Evolutionary conservation across 1,140 invertebrate species (phyloP), one percentile per base, ranked within the genome.

Genomic region (Drosophila miranda): DNA sequence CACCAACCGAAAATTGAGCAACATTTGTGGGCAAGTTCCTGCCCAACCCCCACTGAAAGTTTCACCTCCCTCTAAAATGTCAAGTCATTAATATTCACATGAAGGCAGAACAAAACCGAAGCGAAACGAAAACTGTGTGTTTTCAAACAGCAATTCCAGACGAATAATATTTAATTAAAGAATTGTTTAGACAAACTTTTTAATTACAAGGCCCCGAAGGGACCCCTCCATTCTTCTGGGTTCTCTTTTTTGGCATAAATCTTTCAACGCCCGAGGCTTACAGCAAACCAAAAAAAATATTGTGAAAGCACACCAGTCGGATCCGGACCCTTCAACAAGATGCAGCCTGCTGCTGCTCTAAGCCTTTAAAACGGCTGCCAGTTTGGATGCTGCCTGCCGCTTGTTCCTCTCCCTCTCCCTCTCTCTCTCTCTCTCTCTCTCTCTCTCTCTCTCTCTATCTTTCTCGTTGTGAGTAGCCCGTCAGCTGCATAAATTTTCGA

Each of bases 171-270:
- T 86, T 86, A 86, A 86, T 86, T 86, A 78, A 66, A 86, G 82
- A 86, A 87, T 82, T 86, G 81, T 86, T 87, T 86, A 87, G 82
- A 78, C 74, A 61, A 87, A 86, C 74, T 87, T 86, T 86, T 86
- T 84, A 84, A 84, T 84, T 84, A 80, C 80, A 48, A 52, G 42
- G 19, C 43, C 50, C 62, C 62, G 49, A 50, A 68, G 64, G 42
- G 28, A 6, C 3, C 30, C 8, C 30, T 49, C 13, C 45, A 45
- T 45, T 44, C 43, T 73, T 77, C 63, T 63, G 72, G 44, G 49
- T 52, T 54, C 30, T 16, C 57, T 38, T 11, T 16, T 50, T 30
- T 14, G 68, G 78, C 74, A 82, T 82, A 82, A 81, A 82, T 82
- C 73, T 67, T 69, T 57, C 58, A 52, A 52, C 34, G 11, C 64